Conservation (phyloP, 2,113 vertebrate species). For the Crypturellus undulatus region DNA sequence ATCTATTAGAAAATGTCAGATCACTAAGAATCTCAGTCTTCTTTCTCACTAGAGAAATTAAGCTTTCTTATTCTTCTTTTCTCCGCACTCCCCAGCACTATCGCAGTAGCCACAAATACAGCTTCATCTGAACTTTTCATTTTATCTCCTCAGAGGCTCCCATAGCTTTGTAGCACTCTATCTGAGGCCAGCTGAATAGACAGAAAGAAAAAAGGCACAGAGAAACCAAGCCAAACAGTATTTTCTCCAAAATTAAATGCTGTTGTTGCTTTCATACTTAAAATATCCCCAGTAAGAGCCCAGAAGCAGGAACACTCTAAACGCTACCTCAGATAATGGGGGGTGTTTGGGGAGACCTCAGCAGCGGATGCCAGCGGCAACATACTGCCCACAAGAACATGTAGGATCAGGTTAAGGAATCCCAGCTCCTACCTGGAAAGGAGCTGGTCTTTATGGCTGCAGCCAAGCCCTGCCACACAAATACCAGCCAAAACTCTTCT, state of each 20-base stretch:
- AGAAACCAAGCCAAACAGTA: neutral
- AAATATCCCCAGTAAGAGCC: neutral
- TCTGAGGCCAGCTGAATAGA: neutral
- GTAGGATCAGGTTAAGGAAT: neutral
- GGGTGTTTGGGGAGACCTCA: neutral
- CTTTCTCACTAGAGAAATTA: neutral
- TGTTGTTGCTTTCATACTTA: neutral
- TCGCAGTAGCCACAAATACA: neutral
- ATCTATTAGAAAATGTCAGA: neutral
- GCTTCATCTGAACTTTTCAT: neutral
- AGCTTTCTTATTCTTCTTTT: neutral
- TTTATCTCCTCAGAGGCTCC: neutral
- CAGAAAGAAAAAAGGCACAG: neutral
- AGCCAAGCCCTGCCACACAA: neutral
- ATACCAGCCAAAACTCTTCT: neutral
- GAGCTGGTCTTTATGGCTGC: neutral
- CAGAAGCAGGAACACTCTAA: neutral
- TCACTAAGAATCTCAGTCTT: neutral
- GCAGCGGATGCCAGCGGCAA: neutral
- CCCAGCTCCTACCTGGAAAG: rapidly evolving
- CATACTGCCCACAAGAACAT: neutral
- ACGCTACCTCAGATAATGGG: neutral
- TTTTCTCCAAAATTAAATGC: neutral
- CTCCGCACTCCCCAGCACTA: neutral
- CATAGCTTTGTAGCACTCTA: neutral